Base-by-base conservation (phyloP, 2,797 vertebrate species). In the Platalea minor region DNA sequence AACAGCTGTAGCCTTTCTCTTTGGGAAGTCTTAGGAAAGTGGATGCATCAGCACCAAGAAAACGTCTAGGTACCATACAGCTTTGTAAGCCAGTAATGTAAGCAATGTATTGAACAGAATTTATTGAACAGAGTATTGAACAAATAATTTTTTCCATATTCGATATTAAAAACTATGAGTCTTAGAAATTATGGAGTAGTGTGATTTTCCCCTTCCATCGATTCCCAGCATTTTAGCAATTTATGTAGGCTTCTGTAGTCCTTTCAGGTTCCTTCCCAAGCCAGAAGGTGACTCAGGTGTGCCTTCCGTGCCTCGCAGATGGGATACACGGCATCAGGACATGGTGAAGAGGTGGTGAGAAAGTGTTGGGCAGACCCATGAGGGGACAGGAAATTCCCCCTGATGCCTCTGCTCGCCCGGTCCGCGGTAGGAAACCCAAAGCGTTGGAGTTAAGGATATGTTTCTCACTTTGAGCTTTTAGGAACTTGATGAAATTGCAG, bases 391-490 rank as follows among this genome's bases (percentile, higher is more conserved):
- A 70, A 48, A 41, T 56, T 64, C 43, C 15, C 11, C 10, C 7
- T 31, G 6, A 21, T 64, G 29, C 74, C 45, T 82, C 84, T 70
- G 11, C 37, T 41, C 3, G 0, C 23, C 17, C 0, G 0, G 5
- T 43, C 50, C 69, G 54, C 59, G 28, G 13, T 39, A 68, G 29
- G 50, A 89, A 88, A 61, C 26, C 7, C 21, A 23, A 46, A 89
- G 15, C 4, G 1, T 2, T 51, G 19, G 33, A 54, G 13, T 57
- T 88, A 33, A 3, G 24, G n/a, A n/a, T 35, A 31, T 11, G 29
- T 85, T 93, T 93, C 57, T 93, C 35, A 35, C 25, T 77, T 65
- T 15, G 37, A 81, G 29, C 33, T 84, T 83, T 87, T 87, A 78
- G 59, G 11, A 73, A 54, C n/a, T 43, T 76, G 59, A 86, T 67